Conservation (phyloP, 2,888 invertebrate genomes). For the Nemotelus nigrinus region DNA sequence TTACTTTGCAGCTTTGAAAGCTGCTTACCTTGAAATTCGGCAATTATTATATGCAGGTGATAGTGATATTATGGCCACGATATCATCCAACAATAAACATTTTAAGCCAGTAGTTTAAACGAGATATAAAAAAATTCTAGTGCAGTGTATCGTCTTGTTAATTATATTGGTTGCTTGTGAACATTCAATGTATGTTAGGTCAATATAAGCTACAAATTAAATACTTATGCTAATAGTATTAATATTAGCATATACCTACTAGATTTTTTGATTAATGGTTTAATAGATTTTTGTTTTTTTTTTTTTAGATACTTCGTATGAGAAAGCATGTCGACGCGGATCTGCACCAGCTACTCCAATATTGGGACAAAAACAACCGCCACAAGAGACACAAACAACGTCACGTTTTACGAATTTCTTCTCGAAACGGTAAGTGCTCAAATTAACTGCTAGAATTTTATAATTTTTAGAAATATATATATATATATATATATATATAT, state of each 20-base stretch:
- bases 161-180: too few relatives aligned
- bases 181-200: too few relatives aligned
- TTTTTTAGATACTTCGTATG: slow-evolving; percentile 86
- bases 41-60: slow-evolving; percentile 16
- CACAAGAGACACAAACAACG: slow-evolving; percentile 71
- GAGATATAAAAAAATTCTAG: too few relatives aligned
- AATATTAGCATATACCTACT: too few relatives aligned
- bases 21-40: slow-evolving; percentile 35
- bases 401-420: slow-evolving; percentile 83
- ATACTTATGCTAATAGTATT: too few relatives aligned
- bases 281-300: slow-evolving; percentile 9
- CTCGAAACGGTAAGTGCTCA: slow-evolving; percentile 62
- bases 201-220: too few relatives aligned
- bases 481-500: not conserved
- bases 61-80: not conserved
- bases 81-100: too few relatives aligned
- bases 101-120: too few relatives aligned
- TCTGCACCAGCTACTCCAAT: slow-evolving; percentile 87
- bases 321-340: slow-evolving; percentile 86
- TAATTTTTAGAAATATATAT: not conserved
- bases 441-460: not conserved
- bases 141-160: too few relatives aligned
- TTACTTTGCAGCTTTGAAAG: slow-evolving; percentile 23
- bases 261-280: too few relatives aligned
- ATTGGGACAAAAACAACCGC: slow-evolving; percentile 70